A percentile compares a stretch with the other conserved stretches of the same genome.
phyloP scores from a whole-genome alignment of 2,888 invertebrate species.

The Zygogramma bicolorata region DNA sequence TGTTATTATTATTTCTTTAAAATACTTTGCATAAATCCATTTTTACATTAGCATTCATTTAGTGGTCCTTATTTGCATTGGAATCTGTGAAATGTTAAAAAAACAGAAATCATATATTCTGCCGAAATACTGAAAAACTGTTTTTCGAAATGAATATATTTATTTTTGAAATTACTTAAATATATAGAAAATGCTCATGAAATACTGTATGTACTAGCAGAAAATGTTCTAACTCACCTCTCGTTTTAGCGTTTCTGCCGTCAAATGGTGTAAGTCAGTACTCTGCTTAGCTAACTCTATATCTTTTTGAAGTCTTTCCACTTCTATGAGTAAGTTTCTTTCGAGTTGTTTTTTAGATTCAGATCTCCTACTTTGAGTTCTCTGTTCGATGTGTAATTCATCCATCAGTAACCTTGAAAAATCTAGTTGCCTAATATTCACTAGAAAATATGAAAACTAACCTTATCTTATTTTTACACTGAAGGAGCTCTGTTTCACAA shows the following conservation, averaged over 20 bases:
- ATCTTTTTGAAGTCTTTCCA: slow-evolving; percentile 87
- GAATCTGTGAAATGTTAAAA: too few relatives aligned
- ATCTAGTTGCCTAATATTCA: neutral
- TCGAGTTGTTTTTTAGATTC: slow-evolving; percentile 77
- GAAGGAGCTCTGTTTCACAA: slow-evolving; percentile 89
- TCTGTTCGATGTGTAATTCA: slow-evolving; percentile 78
- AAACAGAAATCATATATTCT: too few relatives aligned
- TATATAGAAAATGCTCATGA: too few relatives aligned
- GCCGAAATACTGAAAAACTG: too few relatives aligned
- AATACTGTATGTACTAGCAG: too few relatives aligned
- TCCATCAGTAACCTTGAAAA: slow-evolving; percentile 71
- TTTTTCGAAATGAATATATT: too few relatives aligned
- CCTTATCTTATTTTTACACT: slow-evolving; percentile 87
- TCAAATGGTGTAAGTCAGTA: slow-evolving; percentile 80
- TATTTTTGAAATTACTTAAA: too few relatives aligned
- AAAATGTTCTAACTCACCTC: too few relatives aligned
- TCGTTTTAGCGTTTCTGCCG: slow-evolving; percentile 79
- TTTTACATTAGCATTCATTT: too few relatives aligned
- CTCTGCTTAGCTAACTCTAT: slow-evolving; percentile 84
- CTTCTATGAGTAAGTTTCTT: slow-evolving; percentile 83
- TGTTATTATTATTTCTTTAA: too few relatives aligned
- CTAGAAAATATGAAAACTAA: slow-evolving; percentile 47
- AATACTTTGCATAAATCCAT: too few relatives aligned
- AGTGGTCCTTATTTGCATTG: too few relatives aligned
- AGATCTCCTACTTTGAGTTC: slow-evolving; percentile 67